Evolutionary conservation across 2,797 vertebrate species (phyloP).

Genomic region (Oreortyx pictus): DNA sequence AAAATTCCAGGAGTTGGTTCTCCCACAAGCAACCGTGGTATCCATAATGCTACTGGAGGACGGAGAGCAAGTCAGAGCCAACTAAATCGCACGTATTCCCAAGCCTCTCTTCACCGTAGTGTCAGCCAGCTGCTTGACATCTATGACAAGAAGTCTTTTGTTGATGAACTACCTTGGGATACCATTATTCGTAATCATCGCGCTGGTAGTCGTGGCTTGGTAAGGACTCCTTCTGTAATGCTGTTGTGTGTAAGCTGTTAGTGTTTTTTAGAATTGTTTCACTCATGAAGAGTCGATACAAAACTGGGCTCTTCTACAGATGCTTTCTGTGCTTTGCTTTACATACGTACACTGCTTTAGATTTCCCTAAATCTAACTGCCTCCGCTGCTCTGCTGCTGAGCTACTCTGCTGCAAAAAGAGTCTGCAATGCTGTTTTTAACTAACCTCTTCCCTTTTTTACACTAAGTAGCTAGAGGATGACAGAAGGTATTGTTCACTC

Average conservation of each 20-base stretch:
- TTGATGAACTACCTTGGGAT: constrained; percentile 87
- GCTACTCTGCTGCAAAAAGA: neutral
- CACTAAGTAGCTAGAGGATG: neutral
- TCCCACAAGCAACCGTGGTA: constrained; percentile 76
- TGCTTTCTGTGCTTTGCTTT: neutral
- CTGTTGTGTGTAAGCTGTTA: rapidly evolving
- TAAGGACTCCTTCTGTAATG: constrained; percentile 74
- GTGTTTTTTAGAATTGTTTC: neutral
- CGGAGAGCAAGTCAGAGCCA: constrained; percentile 83
- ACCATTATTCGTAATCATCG: constrained; percentile 85
- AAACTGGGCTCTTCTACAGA: neutral
- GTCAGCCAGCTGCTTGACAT: constrained; percentile 89
- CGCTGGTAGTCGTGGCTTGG: constrained; percentile 82
- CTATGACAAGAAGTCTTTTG: constrained; percentile 86
- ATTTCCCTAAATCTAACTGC: neutral
- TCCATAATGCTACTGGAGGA: constrained; percentile 77
- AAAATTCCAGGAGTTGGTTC: constrained; percentile 82
- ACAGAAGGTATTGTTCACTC: neutral
- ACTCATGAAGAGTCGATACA: neutral
- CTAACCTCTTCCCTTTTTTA: neutral
- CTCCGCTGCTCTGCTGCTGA: neutral
- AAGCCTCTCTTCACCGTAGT: constrained; percentile 88
- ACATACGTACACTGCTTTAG: neutral
- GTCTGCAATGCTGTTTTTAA: neutral
- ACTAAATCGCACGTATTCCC: constrained; percentile 81